A percentile compares a stretch with the other conserved stretches of the same genome.
Conservation (phyloP, 2,888 invertebrate species). For the Caenorhabditis uteleia region DNA sequence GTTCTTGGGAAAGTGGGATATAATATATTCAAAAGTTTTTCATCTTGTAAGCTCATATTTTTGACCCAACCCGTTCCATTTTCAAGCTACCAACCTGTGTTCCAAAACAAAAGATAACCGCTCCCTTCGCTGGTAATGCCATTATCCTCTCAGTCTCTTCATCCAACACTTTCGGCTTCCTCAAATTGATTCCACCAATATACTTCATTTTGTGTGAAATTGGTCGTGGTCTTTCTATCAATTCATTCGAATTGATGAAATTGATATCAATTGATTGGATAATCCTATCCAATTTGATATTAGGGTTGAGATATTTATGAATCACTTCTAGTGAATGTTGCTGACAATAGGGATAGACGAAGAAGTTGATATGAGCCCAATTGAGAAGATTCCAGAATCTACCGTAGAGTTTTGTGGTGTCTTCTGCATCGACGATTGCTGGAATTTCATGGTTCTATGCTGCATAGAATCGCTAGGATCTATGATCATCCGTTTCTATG, state of each 20-base stretch:
- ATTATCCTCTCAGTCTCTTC: conserved; percentile 24
- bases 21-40: too few species aligned
- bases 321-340: not conserved
- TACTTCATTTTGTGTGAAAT: conserved; percentile 50
- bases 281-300: not conserved
- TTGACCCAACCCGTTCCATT: too few species aligned
- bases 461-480: not conserved
- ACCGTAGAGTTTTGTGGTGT: conserved; percentile 13
- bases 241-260: conserved; percentile 57
- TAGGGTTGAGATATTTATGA: conserved; percentile 7
- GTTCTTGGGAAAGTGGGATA: too few species aligned
- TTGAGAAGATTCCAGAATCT: conserved; percentile 17
- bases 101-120: conserved; percentile 55
- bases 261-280: conserved; percentile 14
- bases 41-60: too few species aligned
- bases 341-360: conserved; percentile 11
- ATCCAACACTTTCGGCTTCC: conserved; percentile 11
- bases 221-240: conserved; percentile 51
- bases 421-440: conserved; percentile 23
- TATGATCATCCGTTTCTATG: too few species aligned
- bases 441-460: not conserved
- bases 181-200: conserved; percentile 54
- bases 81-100: too few species aligned
- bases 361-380: conserved; percentile 29
- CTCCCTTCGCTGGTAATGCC: conserved; percentile 19